Conservation (phyloP, 2,888 invertebrate genomes). For the Sphaerophoria rueppellii region DNA sequence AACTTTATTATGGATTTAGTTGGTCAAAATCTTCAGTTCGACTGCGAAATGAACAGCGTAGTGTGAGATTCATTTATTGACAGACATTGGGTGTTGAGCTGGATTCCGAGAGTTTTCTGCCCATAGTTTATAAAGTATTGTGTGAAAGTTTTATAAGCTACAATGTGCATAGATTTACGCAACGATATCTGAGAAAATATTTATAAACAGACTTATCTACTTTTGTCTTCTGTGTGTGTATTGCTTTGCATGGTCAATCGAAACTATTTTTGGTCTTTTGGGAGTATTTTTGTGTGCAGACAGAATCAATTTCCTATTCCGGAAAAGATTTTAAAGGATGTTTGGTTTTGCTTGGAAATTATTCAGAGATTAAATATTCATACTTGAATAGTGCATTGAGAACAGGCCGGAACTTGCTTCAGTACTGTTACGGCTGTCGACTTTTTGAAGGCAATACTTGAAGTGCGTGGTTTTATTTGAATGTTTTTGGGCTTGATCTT, state of each 20-base stretch:
- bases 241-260: neutral
- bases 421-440: no score
- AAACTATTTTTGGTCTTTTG: neutral
- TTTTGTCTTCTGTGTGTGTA: neutral
- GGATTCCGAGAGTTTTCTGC: conserved; percentile 35
- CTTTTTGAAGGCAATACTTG: no score
- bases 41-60: conserved; percentile 13
- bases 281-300: neutral
- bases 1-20: conserved; percentile 72
- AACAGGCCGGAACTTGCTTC: no score
- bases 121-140: conserved; percentile 63
- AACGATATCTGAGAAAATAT: conserved; percentile 25
- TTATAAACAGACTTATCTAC: neutral
- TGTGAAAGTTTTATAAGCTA: conserved; percentile 65
- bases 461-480: no score
- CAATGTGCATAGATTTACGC: conserved; percentile 60
- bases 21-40: conserved; percentile 15
- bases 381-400: no score
- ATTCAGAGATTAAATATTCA: no score
- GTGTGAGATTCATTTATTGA: conserved; percentile 28
- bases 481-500: no score
- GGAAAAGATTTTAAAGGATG: neutral
- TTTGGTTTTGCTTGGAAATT: neutral
- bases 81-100: neutral
- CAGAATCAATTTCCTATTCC: conserved; percentile 14